Percentiles rank a stretch among this genome's conserved stretches.
Evolutionary conservation across 2,113 vertebrate genomes (phyloP).

Genomic region (Siniperca knerii): DNA sequence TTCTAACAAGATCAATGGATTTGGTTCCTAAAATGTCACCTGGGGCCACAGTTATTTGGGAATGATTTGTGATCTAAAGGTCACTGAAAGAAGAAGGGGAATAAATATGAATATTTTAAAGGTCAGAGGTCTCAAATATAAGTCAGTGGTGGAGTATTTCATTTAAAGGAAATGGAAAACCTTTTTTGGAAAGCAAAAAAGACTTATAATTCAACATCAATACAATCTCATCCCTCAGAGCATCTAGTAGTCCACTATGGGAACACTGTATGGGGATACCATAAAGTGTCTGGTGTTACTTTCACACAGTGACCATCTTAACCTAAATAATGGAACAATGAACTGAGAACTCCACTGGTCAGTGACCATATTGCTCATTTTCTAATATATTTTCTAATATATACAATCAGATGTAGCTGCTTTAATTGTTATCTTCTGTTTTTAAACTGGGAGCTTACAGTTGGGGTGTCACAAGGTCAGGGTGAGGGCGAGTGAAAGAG

Average conservation of each 20-base stretch:
- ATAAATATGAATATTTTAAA: constrained; percentile 65
- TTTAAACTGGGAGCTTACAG: not conserved
- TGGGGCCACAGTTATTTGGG: constrained; percentile 36
- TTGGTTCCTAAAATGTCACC: constrained; percentile 49
- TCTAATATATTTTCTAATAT: too few relatives aligned
- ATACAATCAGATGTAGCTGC: not conserved
- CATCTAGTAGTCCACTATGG: too few relatives aligned
- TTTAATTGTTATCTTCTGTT: constrained; percentile 30
- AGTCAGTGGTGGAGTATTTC: constrained; percentile 15
- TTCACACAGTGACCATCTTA: not conserved
- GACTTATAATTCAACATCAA: constrained; percentile 8
- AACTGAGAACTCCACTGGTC: not conserved
- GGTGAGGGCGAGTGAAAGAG: constrained; percentile 1
- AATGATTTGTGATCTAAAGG: constrained; percentile 66
- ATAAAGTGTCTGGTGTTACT: not conserved
- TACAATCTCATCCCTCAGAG: not conserved
- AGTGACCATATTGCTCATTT: constrained; percentile 1
- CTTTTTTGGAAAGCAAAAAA: not conserved
- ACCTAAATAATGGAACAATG: not conserved
- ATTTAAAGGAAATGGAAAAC: constrained; percentile 1
- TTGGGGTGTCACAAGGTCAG: constrained; percentile 1
- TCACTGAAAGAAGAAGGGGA: constrained; percentile 40
- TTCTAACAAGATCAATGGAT: constrained; percentile 40
- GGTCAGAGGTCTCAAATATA: constrained; percentile 61
- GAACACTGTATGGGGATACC: not conserved